Evolutionary conservation across 2,888 invertebrate genomes (phyloP).

Genomic region (Drosophila borborema): DNA sequence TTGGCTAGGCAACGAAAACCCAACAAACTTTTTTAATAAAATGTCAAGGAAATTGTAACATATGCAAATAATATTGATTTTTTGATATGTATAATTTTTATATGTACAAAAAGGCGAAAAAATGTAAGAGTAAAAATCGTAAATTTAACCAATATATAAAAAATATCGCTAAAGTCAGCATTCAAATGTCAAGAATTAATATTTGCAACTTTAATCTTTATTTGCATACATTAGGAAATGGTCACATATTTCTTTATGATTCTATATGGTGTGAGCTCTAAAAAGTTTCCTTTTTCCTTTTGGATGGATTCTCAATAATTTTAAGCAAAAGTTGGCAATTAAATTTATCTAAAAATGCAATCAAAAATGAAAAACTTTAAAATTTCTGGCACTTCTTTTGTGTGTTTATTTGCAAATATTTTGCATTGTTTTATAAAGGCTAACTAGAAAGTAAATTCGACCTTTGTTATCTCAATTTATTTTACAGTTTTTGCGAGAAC

Average conservation of each 20-base stretch:
- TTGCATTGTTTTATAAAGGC: not conserved
- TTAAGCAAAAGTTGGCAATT: not conserved
- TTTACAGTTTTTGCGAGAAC: not conserved
- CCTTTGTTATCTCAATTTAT: not conserved
- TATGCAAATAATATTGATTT: no score
- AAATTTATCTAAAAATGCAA: not conserved
- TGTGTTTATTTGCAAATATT: conserved; percentile 1
- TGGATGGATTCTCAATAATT: not conserved
- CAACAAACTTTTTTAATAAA: conserved; percentile 52
- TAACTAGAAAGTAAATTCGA: not conserved
- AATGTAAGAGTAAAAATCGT: no score
- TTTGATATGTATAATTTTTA: no score
- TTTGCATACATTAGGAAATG: no score
- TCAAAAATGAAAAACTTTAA: not conserved
- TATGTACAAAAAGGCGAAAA: not conserved
- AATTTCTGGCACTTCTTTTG: not conserved
- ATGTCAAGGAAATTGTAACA: conserved; percentile 7
- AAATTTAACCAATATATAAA: no score
- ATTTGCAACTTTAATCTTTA: no score
- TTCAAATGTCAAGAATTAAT: no score
- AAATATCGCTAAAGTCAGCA: no score
- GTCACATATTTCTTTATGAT: no score
- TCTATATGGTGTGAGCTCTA: no score
- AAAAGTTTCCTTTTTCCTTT: not conserved
- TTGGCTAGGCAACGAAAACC: conserved; percentile 28